Evolutionary conservation across 1,140 invertebrate genomes (phyloP).

Genomic region (Aethina tumida): DNA sequence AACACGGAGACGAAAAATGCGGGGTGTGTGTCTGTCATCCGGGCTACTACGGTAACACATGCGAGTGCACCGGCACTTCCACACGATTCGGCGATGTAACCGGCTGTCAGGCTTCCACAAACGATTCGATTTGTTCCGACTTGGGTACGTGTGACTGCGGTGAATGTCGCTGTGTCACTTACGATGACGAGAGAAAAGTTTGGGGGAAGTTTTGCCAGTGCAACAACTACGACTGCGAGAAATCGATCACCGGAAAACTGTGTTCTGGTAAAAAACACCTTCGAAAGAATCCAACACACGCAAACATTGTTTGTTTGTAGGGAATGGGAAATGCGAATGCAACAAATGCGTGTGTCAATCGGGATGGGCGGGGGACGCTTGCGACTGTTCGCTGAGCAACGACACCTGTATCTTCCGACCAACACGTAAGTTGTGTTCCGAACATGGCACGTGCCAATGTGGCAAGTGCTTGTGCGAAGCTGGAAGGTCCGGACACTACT

Average conservation of each 20-base stretch:
- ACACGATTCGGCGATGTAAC: slow-evolving; percentile 5
- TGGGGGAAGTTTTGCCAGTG: slow-evolving; percentile 83
- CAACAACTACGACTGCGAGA: slow-evolving; percentile 91
- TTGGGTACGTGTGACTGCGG: slow-evolving; percentile 72
- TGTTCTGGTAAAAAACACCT: slow-evolving; percentile 1
- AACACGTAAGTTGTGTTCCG: slow-evolving; percentile 51
- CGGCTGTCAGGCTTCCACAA: slow-evolving; percentile 9
- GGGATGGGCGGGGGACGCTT: slow-evolving; percentile 72
- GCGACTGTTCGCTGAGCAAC: slow-evolving; percentile 72
- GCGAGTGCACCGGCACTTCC: slow-evolving; percentile 55
- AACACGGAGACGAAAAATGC: slow-evolving; percentile 63
- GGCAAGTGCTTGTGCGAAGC: slow-evolving; percentile 1
- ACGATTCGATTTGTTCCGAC: slow-evolving; percentile 46
- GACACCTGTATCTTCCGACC: slow-evolving; percentile 61
- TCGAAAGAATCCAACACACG: background rate
- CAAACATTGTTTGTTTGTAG: slow-evolving; percentile 15
- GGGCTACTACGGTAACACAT: slow-evolving; percentile 68
- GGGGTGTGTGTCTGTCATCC: slow-evolving; percentile 78
- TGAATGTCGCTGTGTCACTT: slow-evolving; percentile 59
- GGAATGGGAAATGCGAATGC: too few species aligned
- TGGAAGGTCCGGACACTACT: slow-evolving; percentile 1
- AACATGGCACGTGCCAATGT: slow-evolving; percentile 39
- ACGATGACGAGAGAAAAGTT: slow-evolving; percentile 43
- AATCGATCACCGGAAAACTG: slow-evolving; percentile 9
- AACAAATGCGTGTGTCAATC: slow-evolving; percentile 54